phyloP scores from a whole-genome alignment of 2,113 vertebrate species.

The Chionodraco myersi region DNA sequence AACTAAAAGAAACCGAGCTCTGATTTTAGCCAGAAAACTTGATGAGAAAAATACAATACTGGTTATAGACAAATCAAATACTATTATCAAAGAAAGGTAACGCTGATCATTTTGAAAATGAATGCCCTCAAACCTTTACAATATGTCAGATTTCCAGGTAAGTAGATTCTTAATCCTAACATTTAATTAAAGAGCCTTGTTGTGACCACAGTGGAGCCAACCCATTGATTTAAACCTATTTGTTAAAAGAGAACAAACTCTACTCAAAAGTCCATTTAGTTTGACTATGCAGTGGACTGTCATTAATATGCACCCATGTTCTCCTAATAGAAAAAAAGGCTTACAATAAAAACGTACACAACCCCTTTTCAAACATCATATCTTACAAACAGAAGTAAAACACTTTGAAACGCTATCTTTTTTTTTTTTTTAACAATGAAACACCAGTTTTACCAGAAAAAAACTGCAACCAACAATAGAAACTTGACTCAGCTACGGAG shows the following conservation, averaged over 20 bases:
- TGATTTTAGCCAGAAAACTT: conserved; percentile 65
- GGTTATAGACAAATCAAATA: conserved; percentile 67
- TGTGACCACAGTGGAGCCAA: conserved; percentile 52
- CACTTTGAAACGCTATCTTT: conserved; percentile 47
- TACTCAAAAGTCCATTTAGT: conserved; percentile 32
- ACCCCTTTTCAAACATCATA: conserved; percentile 65
- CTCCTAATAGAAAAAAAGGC: conserved; percentile 30
- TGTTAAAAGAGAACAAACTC: conserved; percentile 48
- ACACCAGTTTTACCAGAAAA: conserved; percentile 67
- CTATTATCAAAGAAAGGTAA: conserved; percentile 46
- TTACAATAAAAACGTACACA: conserved; percentile 51
- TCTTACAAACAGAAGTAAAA: conserved; percentile 65
- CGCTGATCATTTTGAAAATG: conserved; percentile 62
- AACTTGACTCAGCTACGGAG: conserved; percentile 81
- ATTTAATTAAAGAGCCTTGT: conserved; percentile 51
- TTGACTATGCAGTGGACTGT: conserved; percentile 52
- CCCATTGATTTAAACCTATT: conserved; percentile 39
- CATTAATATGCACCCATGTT: conserved; percentile 47
- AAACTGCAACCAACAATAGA: conserved; percentile 67
- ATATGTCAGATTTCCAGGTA: conserved; percentile 65
- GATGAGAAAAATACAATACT: conserved; percentile 71
- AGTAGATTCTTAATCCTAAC: conserved; percentile 49
- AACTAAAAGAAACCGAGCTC: conserved; percentile 51
- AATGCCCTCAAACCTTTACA: conserved; percentile 74
- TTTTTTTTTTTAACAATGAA: conserved; percentile 39